phyloP scores from a whole-genome alignment of 1,140 invertebrate species.

The Drosophila kikkawai region DNA sequence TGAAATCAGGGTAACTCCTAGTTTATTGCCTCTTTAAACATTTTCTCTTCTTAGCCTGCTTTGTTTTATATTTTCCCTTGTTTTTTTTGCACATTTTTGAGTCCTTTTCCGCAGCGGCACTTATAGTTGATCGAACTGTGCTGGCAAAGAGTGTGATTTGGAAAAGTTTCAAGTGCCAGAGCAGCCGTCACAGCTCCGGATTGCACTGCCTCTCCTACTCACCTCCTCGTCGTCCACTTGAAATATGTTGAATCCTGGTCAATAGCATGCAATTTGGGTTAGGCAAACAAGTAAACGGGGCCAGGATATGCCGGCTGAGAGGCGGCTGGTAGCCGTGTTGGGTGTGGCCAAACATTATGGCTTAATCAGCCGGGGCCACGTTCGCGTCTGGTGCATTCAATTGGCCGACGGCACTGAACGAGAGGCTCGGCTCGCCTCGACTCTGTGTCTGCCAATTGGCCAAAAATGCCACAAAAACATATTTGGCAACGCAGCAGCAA shows the following conservation, averaged over 20 bases:
- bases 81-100: constrained; percentile 15
- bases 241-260: constrained; percentile 73
- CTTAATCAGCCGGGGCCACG: constrained; percentile 68
- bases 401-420: constrained; percentile 55
- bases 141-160: constrained; percentile 58
- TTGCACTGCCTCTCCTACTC: neutral
- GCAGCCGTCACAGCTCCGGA: constrained; percentile 38
- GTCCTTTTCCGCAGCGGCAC: constrained; percentile 34
- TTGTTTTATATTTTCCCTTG: constrained; percentile 48
- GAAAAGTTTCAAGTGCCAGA: constrained; percentile 65
- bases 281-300: constrained; percentile 67
- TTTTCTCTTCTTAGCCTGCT: constrained; percentile 4
- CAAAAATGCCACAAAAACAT: constrained; percentile 82
- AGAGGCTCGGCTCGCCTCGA: neutral
- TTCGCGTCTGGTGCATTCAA: constrained; percentile 66
- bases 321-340: neutral
- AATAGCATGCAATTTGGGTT: constrained; percentile 79
- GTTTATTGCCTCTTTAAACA: neutral
- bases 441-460: constrained; percentile 64
- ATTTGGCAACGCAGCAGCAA: constrained; percentile 63
- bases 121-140: constrained; percentile 71
- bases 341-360: constrained; percentile 70
- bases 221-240: constrained; percentile 37
- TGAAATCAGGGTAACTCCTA: neutral
- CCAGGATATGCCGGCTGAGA: neutral